A percentile compares a stretch with the other conserved stretches of the same genome.
Evolutionary conservation across 2,113 vertebrate genomes (phyloP).

Genomic region (Grantiella picta): DNA sequence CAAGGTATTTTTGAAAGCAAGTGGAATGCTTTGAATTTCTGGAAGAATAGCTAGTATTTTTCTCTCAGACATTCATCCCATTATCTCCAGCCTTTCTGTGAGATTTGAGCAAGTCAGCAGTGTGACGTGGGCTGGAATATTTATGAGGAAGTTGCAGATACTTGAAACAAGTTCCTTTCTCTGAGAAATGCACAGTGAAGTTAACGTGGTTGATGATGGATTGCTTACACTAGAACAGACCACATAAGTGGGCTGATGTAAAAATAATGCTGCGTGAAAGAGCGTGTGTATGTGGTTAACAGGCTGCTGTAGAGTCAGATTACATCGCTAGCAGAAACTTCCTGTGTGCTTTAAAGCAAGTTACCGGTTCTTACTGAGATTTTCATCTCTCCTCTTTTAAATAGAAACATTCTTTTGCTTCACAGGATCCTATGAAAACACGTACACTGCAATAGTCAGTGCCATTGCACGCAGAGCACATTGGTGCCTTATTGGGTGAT

Average conservation of each 20-base stretch:
- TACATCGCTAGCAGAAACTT: neutral
- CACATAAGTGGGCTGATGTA: neutral
- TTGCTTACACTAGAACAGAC: neutral
- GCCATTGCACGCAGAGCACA: neutral
- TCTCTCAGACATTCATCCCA: neutral
- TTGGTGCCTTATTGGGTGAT: fast-evolving
- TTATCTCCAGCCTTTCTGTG: neutral
- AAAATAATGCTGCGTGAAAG: neutral
- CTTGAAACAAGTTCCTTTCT: neutral
- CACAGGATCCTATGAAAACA: neutral
- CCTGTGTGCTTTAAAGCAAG: neutral
- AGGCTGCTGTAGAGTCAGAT: neutral
- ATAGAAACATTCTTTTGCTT: neutral
- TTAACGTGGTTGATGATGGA: neutral
- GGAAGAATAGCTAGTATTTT: neutral
- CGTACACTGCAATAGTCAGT: neutral
- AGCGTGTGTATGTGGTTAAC: neutral
- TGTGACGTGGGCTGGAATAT: neutral
- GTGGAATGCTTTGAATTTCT: neutral
- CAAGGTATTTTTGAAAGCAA: neutral
- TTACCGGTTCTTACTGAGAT: neutral
- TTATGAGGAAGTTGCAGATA: neutral
- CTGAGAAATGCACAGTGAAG: neutral
- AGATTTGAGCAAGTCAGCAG: neutral
- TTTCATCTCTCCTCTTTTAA: neutral